Evolutionary conservation across 1,140 invertebrate genomes (phyloP).

Genomic region (Trichonephila clavata): DNA sequence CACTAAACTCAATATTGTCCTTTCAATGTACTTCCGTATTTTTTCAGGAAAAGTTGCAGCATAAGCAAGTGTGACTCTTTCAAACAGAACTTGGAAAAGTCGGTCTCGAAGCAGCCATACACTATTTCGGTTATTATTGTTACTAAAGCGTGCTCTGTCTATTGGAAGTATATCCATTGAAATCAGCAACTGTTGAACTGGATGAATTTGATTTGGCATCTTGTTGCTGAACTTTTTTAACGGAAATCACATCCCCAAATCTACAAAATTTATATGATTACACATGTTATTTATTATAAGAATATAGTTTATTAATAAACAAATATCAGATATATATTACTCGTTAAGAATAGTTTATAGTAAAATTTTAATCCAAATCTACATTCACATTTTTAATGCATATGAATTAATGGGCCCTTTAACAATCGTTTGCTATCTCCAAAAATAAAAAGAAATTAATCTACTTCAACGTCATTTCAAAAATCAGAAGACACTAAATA

Average conservation of each 20-base stretch:
- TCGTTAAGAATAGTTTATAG: too few species aligned
- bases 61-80: constrained; percentile 94
- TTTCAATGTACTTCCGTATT: constrained; percentile 93
- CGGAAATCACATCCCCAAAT: constrained; percentile 21
- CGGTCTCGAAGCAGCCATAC: constrained; percentile 88
- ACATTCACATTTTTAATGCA: too few species aligned
- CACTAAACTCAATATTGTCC: constrained; percentile 92
- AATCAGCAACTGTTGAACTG: constrained; percentile 25
- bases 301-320: too few species aligned
- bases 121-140: constrained; percentile 72
- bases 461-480: too few species aligned
- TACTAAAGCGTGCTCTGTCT: constrained; percentile 12
- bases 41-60: constrained; percentile 92
- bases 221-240: not conserved
- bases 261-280: not conserved
- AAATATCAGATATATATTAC: too few species aligned
- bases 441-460: too few species aligned
- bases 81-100: constrained; percentile 96
- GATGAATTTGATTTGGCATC: constrained; percentile 53
- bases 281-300: too few species aligned
- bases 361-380: too few species aligned
- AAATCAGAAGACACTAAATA: too few species aligned
- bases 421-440: too few species aligned
- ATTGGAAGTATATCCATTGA: constrained; percentile 56
- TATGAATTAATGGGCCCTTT: too few species aligned